Percentiles rank a stretch among this genome's conserved stretches.
Evolutionary conservation across 1,140 invertebrate species (phyloP).

Genomic region (Drosophila rufa): DNA sequence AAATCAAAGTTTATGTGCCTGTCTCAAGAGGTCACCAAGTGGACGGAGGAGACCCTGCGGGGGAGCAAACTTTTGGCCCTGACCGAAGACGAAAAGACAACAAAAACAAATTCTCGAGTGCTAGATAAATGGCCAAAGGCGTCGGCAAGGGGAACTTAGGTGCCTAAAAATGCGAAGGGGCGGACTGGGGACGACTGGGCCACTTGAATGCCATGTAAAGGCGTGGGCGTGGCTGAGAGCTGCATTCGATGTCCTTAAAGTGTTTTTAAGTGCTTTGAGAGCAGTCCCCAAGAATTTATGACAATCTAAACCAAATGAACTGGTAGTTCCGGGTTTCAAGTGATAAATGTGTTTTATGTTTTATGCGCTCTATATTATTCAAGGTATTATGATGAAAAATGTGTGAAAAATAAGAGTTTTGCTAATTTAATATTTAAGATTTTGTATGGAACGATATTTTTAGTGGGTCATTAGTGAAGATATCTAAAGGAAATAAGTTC

Average conservation of each 20-base stretch:
- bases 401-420: too few relatives aligned
- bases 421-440: too few relatives aligned
- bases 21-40: conserved; percentile 63
- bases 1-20: conserved; percentile 66
- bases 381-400: background rate
- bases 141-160: conserved; percentile 17
- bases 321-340: conserved; percentile 8
- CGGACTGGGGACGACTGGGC: conserved; percentile 3
- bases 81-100: conserved; percentile 47
- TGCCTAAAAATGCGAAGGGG: background rate
- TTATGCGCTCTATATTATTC: conserved; percentile 10
- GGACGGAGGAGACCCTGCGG: conserved; percentile 32
- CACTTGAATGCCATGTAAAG: conserved; percentile 58
- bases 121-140: conserved; percentile 63
- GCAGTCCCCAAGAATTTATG: conserved; percentile 42
- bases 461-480: too few relatives aligned
- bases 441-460: too few relatives aligned
- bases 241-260: conserved; percentile 46
- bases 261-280: conserved; percentile 48
- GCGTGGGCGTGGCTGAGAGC: conserved; percentile 38
- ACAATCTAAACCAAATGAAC: conserved; percentile 43
- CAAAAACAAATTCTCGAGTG: conserved; percentile 64
- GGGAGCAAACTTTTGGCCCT: conserved; percentile 57
- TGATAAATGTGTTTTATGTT: conserved; percentile 28
- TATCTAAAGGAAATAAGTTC: too few relatives aligned